A percentile compares a stretch with the other conserved stretches of the same genome.
Evolutionary conservation across 2,888 invertebrate species (phyloP).

Genomic region (Brachynemurus nebulosus): DNA sequence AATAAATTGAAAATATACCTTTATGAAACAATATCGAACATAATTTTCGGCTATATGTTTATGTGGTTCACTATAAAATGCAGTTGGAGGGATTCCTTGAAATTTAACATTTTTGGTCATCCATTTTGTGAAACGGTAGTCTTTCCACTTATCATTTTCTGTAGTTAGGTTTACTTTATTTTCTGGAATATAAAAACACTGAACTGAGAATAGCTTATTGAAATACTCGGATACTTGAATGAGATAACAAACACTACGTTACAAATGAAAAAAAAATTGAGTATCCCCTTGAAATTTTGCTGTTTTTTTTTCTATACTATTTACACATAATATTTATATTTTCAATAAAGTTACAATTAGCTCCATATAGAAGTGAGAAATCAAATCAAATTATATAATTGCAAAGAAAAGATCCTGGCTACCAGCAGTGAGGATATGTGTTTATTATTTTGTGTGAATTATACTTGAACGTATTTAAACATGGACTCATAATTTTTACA

Average conservation of each 20-base stretch:
- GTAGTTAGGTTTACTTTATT: slow-evolving; percentile 51
- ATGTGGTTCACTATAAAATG: slow-evolving; percentile 74
- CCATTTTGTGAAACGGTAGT: slow-evolving; percentile 92
- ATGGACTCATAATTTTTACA: too few relatives aligned
- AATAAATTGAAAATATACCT: slow-evolving; percentile 38
- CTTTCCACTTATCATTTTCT: slow-evolving; percentile 60
- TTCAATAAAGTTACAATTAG: too few relatives aligned
- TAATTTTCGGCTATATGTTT: slow-evolving; percentile 72
- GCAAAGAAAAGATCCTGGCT: too few relatives aligned
- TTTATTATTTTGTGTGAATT: too few relatives aligned
- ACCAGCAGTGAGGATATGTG: too few relatives aligned
- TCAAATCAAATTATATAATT: too few relatives aligned
- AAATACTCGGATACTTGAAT: not conserved
- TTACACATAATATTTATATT: too few relatives aligned
- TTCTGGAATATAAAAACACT: slow-evolving; percentile 31
- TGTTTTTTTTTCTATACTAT: too few relatives aligned
- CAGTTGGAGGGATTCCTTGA: slow-evolving; percentile 86
- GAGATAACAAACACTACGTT: not conserved
- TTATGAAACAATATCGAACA: slow-evolving; percentile 89
- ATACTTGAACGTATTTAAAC: too few relatives aligned
- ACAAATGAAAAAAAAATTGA: too few relatives aligned
- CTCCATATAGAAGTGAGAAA: too few relatives aligned
- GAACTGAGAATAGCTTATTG: not conserved
- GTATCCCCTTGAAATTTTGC: too few relatives aligned
- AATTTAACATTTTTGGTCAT: slow-evolving; percentile 85